Percentiles rank a stretch among this genome's conserved stretches.
Conservation (phyloP, 2,888 invertebrate genomes). For the Disparrhopalites patrizii region DNA sequence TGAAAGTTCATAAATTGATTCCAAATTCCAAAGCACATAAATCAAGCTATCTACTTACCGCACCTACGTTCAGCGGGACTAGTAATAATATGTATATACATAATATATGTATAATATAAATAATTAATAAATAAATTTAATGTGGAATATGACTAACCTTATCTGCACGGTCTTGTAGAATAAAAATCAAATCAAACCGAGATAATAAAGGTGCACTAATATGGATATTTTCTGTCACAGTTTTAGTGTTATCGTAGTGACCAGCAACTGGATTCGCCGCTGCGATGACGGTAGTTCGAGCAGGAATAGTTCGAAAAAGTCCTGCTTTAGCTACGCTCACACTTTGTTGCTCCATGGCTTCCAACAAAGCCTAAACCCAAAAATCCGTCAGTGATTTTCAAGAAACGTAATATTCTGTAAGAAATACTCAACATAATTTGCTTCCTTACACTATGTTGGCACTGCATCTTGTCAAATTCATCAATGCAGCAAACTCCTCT, state of each 20-base stretch:
- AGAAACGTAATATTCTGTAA: background rate
- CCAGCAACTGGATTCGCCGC: constrained; percentile 90
- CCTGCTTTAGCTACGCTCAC: constrained; percentile 77
- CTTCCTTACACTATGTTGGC: constrained; percentile 63
- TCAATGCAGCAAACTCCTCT: constrained; percentile 90
- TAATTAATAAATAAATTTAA: background rate
- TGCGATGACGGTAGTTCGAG: constrained; percentile 60
- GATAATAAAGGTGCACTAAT: constrained; percentile 80
- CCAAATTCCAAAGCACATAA: background rate
- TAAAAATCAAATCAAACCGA: constrained; percentile 88
- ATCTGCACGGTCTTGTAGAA: constrained; percentile 80
- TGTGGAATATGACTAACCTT: constrained; percentile 56
- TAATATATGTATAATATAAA: too few relatives aligned
- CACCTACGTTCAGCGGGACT: too few relatives aligned
- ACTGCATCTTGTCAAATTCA: constrained; percentile 88
- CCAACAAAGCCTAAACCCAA: constrained; percentile 72
- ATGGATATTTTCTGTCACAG: constrained; percentile 83
- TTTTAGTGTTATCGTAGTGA: constrained; percentile 80
- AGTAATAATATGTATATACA: too few relatives aligned
- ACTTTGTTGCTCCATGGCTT: constrained; percentile 91
- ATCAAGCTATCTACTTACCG: too few relatives aligned
- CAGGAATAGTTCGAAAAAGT: constrained; percentile 55
- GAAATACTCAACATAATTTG: constrained; percentile 5
- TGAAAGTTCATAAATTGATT: background rate
- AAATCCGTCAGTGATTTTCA: too few relatives aligned